phyloP scores from a whole-genome alignment of 2,113 vertebrate genomes.

The Diphyllodes magnificus region DNA sequence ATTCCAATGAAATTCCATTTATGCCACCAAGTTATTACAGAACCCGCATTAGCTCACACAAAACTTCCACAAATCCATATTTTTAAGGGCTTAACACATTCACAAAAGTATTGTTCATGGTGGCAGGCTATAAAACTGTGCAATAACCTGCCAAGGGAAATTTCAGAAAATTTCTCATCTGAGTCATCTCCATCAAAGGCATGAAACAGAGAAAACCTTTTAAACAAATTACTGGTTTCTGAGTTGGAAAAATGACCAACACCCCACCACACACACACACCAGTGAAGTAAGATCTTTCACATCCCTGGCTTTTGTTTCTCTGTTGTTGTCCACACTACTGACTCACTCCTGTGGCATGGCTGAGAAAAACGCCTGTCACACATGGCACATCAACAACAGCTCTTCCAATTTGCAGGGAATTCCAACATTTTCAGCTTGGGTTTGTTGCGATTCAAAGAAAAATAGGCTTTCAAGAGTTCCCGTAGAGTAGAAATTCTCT shows the following conservation, averaged over 20 bases:
- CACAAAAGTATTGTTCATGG: neutral
- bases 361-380: neutral
- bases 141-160: slow-evolving; percentile 18
- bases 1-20: neutral
- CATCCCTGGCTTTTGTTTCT: neutral
- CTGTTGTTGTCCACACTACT: neutral
- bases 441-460: neutral
- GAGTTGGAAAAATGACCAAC: neutral
- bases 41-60: neutral
- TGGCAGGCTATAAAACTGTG: neutral
- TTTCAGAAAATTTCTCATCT: slow-evolving; percentile 13
- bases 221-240: slow-evolving; percentile 2
- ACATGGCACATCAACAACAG: neutral
- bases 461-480: neutral
- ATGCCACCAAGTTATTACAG: neutral
- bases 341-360: neutral
- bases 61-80: neutral
- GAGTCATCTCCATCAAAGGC: neutral
- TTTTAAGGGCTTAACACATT: neutral
- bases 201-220: slow-evolving; percentile 36
- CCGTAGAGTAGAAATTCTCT: neutral
- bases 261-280: neutral
- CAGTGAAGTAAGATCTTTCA: neutral
- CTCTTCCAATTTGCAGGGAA: neutral
- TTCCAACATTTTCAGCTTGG: neutral